Conservation (phyloP, 2,113 vertebrate species). For the Microtus richardsoni region DNA sequence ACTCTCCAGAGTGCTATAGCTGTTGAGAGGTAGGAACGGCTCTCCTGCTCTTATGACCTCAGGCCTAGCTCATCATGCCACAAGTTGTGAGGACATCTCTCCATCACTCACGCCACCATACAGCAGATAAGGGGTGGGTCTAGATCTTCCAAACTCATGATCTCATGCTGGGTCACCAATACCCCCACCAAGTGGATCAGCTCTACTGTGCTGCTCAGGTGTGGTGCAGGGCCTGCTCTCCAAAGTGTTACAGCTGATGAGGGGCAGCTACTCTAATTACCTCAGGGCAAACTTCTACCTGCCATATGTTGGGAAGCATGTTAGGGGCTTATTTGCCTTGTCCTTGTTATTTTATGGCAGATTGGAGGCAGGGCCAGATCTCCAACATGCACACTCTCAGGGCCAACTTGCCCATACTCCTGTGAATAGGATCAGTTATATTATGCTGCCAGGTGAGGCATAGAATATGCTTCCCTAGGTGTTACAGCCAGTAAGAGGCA, state of each 20-base stretch:
- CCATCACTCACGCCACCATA: neutral
- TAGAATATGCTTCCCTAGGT: no score
- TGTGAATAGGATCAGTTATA: neutral
- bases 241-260: no score
- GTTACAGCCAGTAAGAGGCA: no score
- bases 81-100: neutral
- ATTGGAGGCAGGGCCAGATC: neutral
- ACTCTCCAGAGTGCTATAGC: neutral
- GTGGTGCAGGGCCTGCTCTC: neutral
- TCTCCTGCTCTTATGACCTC: neutral
- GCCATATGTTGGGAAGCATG: neutral
- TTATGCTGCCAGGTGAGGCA: no score
- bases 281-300: neutral
- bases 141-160: accelerated
- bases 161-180: neutral
- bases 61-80: neutral
- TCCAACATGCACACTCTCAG: accelerated
- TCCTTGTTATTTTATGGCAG: neutral
- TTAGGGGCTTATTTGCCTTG: neutral
- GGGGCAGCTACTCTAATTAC: neutral
- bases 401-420: no score
- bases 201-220: neutral
- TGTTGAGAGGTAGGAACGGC: neutral
- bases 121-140: neutral
- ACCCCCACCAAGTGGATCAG: neutral